Evolutionary conservation across 2,888 invertebrate genomes (phyloP), one percentile per base, ranked within the genome.

Genomic region (Synergus japonicus): DNA sequence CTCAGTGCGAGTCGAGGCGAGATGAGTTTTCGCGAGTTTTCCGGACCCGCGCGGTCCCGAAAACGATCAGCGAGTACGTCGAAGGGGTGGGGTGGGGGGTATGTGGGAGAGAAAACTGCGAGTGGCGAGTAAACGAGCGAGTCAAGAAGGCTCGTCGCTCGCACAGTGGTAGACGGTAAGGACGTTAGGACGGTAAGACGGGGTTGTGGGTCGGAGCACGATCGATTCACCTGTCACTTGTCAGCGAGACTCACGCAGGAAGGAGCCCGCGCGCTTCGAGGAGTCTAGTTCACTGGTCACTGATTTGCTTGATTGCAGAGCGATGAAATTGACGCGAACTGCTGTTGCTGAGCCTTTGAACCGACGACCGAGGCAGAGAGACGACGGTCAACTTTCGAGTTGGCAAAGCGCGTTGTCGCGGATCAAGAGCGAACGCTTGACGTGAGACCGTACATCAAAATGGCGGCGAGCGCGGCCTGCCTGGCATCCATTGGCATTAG

Each of bases 381-480:
- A 12, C 13, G 63, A 12, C 29, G 63, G 13, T 63, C 4, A 63
- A 63, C 29, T 63, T 63, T 54, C 77, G 79, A 76, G 66, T 67
- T 77, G 78, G 78, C 81, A 83, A 77, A 79, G 82, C 86, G 87
- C 87, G 86, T 85, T 87, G 78, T 44, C 77, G 79, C 81, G 78
- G 79, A 81, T 76, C 78, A 82, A 77, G 78, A 81, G 77, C 85
- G 85, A 86, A 85, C 81, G 90, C 90, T 89, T 90, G 90, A 90
- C 89, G 90, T 89, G 87, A 87, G 88, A 87, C 87, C 90, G 89
- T 91, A 90, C 89, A 91, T 91, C 91, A 91, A 91, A 90, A 91
- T 91, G 91, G 91, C 91, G 90, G 81, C 77, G 85, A 87, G 85
- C 86, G 87, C 88, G 86, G 90, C 87, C 87, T 4, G 37, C 37